Evolutionary conservation across 2,888 invertebrate species (phyloP), one percentile per base, ranked within the genome.

Genomic region (Conistra vaccinii): DNA sequence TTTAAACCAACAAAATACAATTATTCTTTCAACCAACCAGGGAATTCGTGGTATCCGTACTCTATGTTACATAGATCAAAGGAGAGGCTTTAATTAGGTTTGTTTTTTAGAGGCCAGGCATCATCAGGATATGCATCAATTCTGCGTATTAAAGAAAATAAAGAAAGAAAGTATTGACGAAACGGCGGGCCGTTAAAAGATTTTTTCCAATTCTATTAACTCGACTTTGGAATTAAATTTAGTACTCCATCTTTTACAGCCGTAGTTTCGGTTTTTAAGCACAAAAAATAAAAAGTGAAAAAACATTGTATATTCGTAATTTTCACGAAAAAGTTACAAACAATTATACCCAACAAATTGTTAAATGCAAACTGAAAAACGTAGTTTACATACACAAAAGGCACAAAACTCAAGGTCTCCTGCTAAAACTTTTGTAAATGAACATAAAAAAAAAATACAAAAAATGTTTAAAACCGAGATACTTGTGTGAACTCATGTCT

Each of bases 1-100:
- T 80, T 63, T 57, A 68, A 80, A 77, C 45, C 79, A 65, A 80
- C 80, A 71, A 71, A 80, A 83, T 79, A 80, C 84, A 84, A 81
- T 81, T 79, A 81, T 57, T 61, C 68, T 72, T 79, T 61, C 57
- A 45, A 35, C 29, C 35, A 26, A 9, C 42, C 23, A 32, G 80
- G 78, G 80, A 72, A 72, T 79, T 35, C 32, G 35, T n/a, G 39
- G 39, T n/a, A 70, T 14, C 10, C 26, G 23, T 48, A 39, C n/a
- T 72, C 4, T 53, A 53, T 67, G 65, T 42, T 55, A 3, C 9
- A 12, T 53, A 57, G 55, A 77, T 77, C 77, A 69, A 65, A 82
- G 48, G 10, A 42, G 3, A 35, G n/a, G 39, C 45, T 53, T 76
- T 48, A 53, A 60, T 61, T 45, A 55, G 32, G 57, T 23, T 14